Base-by-base conservation (phyloP, 1,140 invertebrate species). In the Halesus radiatus region DNA sequence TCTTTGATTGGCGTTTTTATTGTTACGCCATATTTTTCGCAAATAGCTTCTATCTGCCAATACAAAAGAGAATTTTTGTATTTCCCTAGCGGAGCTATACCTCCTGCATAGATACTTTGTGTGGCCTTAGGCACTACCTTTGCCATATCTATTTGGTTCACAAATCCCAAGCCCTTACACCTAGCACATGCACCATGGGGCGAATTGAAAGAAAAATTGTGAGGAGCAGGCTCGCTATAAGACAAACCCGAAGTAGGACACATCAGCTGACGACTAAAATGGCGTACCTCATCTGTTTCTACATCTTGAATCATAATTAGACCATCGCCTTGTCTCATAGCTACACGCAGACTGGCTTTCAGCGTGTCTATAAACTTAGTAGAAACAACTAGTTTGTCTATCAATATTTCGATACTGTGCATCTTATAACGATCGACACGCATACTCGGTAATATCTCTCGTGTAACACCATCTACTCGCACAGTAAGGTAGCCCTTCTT, bases 391-490 rank as follows among this genome's bases (percentile, higher is more conserved):
- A n/a, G n/a, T n/a, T 29, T 68, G 29, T 68, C 64, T 29, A 68
- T 29, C 6, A 68, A 3, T 5, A 68, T 29, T 68, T 68, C 64
- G 32, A 68, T 68, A 68, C 29, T 32, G 29, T 68, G 64, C 4
- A 7, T 68, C 29, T 68, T 68, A 13, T 68, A n/a, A 15, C 32
- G 23, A 13, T 68, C 32, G 32, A 62, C 16, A 18, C 22, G 16
- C 22, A 22, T 16, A 3, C 16, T 3, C 3, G 16, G 8, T 3
- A 18, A 16, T 18, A 62, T 62, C 18, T 62, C 58, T 18, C 22
- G 3, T 3, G 18, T 62, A 18, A 3, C 58, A 62, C 22, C 22
- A 22, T 62, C 22, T 18, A 62, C 22, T 3, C 16, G 10, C 2
- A 62, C 8, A 3, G 2, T 3, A 3, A 16, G 16, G 18, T 18